Conservation (phyloP, 2,113 vertebrate species). For the Mastomys natalensis region DNA sequence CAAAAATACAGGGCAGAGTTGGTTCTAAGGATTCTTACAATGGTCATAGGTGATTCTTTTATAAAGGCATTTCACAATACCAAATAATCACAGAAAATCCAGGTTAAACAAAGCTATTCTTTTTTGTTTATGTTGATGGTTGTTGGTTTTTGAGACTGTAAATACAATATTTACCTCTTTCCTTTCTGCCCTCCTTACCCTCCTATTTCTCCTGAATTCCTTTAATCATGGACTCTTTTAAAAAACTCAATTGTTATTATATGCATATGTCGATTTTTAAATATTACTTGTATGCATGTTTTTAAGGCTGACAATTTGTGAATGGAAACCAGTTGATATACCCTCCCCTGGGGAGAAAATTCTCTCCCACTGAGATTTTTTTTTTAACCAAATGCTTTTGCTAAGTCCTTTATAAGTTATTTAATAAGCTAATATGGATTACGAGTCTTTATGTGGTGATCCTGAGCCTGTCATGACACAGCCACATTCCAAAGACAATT, state of each 20-base stretch:
- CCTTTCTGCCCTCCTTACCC: not conserved
- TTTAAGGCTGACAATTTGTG: not conserved
- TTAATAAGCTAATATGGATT: not conserved
- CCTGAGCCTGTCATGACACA: not conserved
- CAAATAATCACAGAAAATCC: slow-evolving; percentile 18
- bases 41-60: not conserved
- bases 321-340: not conserved
- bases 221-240: not conserved
- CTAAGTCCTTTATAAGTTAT: not conserved
- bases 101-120: not conserved
- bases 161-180: not conserved
- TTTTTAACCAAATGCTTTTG: not conserved
- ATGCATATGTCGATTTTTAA: not conserved
- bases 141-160: not conserved
- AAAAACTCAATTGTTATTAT: not conserved
- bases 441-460: not conserved
- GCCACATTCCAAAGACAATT: not conserved
- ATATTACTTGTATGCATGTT: not conserved
- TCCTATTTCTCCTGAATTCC: not conserved
- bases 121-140: not conserved
- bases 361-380: not conserved
- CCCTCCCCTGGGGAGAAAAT: not conserved
- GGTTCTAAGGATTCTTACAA: not conserved
- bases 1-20: not conserved
- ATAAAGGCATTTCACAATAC: not conserved